phyloP scores from a whole-genome alignment of 92 coral and sea anemone genomes.

The Zoanthus sociatus region DNA sequence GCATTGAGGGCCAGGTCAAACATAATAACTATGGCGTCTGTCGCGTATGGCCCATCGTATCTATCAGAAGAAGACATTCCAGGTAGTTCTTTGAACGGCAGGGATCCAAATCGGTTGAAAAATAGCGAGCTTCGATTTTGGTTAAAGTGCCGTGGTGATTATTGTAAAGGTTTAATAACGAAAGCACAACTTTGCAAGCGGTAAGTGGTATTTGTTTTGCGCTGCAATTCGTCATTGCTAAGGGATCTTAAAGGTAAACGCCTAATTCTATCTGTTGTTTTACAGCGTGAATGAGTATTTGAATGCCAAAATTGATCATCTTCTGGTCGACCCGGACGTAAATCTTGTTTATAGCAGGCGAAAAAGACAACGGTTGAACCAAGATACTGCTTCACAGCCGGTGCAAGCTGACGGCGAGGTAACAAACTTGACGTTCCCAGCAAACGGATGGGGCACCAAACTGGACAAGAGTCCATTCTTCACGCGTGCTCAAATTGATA shows the following conservation, averaged over 20 bases:
- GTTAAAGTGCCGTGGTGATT: constrained; percentile 56
- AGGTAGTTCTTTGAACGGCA: constrained; percentile 53
- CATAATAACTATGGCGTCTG: neutral
- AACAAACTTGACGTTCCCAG: constrained; percentile 38
- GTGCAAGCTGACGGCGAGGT: neutral
- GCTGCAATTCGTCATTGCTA: neutral
- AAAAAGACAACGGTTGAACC: constrained; percentile 27
- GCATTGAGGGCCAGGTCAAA: constrained; percentile 52
- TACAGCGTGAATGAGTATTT: constrained; percentile 38
- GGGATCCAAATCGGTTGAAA: constrained; percentile 39
- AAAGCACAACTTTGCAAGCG: constrained; percentile 48
- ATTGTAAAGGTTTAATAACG: constrained; percentile 55
- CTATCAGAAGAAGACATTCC: constrained; percentile 62
- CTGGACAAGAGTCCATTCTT: constrained; percentile 55
- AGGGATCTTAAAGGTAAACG: neutral
- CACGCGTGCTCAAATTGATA: constrained; percentile 63
- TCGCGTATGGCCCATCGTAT: constrained; percentile 51
- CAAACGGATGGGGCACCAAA: constrained; percentile 62
- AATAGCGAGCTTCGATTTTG: constrained; percentile 57
- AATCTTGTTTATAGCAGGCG: constrained; percentile 25
- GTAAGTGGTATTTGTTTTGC: neutral
- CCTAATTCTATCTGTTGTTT: neutral
- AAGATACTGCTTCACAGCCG: neutral
- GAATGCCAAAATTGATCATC: neutral
- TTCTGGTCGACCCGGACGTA: constrained; percentile 31